Base-by-base conservation (phyloP, 2,888 invertebrate species). In the Synanthedon vespiformis region DNA sequence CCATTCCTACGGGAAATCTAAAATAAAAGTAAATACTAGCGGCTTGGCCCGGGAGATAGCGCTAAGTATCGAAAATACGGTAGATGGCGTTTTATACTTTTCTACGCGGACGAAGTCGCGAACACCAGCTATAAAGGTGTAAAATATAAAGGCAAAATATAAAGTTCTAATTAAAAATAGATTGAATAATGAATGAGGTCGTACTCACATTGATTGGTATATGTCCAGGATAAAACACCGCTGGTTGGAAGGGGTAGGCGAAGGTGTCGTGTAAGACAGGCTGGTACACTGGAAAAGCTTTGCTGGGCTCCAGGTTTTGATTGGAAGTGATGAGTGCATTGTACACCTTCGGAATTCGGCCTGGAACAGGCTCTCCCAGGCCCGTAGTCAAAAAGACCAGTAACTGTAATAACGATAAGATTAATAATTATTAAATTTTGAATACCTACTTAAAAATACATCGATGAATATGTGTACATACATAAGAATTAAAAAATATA, bases 291-390 rank as follows among this genome's bases (percentile, higher is more conserved):
- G 94, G 93, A 72, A 89, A 92, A 0, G 93, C 93, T 55, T 92
- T 90, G 63, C 93, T 94, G 1, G 94, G 92, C 52, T 92, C 90
- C 52, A 94, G 74, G 72, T 93, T 93, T 68, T 93, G 93, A 67
- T 93, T 92, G 4, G 93, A 92, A 3, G 93, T 93, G 69, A 94
- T 93, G 53, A 94, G 88, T 0, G 94, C 93, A 72, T 94, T 94
- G 85, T 94, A 94, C 40, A 94, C 92, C 72, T 92, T 92, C 0
- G 94, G 94, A 1, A 92, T 88, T 57, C 92, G 89, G 34, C 90
- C 88, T 0, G 90, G 85, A 3, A 88, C 86, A 2, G 80, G 77
- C 2, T 74, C 80, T 4, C 75, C 64, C 3, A 61, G 47, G 14
- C 65, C 67, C 2, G 64, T 61, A 10, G 66, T 61, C 40, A 79